Base-by-base conservation (phyloP, 2,888 invertebrate species). In the Caprella mutica region DNA sequence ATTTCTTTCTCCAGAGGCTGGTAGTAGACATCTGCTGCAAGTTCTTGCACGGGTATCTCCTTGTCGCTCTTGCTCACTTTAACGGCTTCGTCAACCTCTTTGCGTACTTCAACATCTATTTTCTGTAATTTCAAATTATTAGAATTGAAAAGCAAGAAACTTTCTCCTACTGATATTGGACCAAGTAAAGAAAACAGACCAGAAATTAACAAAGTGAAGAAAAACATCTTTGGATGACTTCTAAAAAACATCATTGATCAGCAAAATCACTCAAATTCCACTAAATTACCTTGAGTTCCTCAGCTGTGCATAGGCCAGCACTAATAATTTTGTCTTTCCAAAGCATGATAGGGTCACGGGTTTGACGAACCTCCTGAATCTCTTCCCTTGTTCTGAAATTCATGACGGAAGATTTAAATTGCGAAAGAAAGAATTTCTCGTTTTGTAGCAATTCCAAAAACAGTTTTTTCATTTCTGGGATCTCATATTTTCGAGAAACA, bases 301-400 rank as follows among this genome's bases (percentile, higher is more conserved):
- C 93, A 3, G 84, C 79, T 1, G 85, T 82, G 1, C 80, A 83
- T 1, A 98, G 79, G 55, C 83, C 82, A 30, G 83, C 74, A 52
- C 80, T 78, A n/a, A 90, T 70, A 58, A 94, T 82, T 74, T 84
- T 83, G 69, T 96, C 93, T 73, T 88, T 93, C 75, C 96, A 94
- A 69, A 96, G 86, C 17, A 89, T 88, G 68, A 98, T 93, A 17
- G 98, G 96, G 77, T 99, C 98, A 59, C 94, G 78, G 21, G 86
- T 92, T 74, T 94, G 90, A 27, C 98, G 80, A 3, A 98, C 94
- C 74, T 94, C 92, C 75, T 96, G 93, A 63, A 93, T 81, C 77
- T 99, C 97, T 69, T 97, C 96, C 58, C 97, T 81, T 0, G 93
- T 90, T 52, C 48, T 48, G 79, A 76, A 69, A 24, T 29, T 46